Conservation (phyloP, 2,888 invertebrate species). For the Heliconius charithonia region DNA sequence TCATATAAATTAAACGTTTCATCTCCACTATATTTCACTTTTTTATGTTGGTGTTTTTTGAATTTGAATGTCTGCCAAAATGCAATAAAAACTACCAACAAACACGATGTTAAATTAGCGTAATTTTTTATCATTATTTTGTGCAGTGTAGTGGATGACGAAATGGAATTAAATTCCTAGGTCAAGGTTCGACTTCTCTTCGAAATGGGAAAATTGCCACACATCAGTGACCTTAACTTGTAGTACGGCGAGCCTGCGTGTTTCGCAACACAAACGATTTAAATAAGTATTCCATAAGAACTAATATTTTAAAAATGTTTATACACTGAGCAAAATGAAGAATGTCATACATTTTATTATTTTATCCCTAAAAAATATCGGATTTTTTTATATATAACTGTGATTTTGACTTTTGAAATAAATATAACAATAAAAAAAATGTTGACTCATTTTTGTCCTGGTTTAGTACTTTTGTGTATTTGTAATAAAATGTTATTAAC, state of each 20-base stretch:
- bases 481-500: not conserved
- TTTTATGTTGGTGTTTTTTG: slow-evolving; percentile 2
- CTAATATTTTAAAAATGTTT: slow-evolving; percentile 45
- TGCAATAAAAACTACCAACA: slow-evolving; percentile 15
- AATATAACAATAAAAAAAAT: too few relatives aligned
- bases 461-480: not conserved
- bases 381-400: not conserved
- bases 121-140: slow-evolving; percentile 43
- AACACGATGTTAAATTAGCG: slow-evolving; percentile 38
- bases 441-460: not conserved
- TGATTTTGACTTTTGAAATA: not conserved
- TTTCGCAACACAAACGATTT: slow-evolving; percentile 47
- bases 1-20: slow-evolving; percentile 10
- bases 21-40: slow-evolving; percentile 18
- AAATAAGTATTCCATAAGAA: slow-evolving; percentile 45
- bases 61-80: slow-evolving; percentile 15
- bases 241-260: slow-evolving; percentile 71
- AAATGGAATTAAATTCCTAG: slow-evolving; percentile 80
- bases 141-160: slow-evolving; percentile 70
- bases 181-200: slow-evolving; percentile 81
- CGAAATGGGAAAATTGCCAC: slow-evolving; percentile 83
- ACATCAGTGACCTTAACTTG: slow-evolving; percentile 78
- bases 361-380: not conserved
- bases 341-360: slow-evolving; percentile 29
- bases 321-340: slow-evolving; percentile 20